Percentiles rank a stretch among this genome's conserved stretches.
Conservation (phyloP, 92 coral and sea anemone species). For the Porites divaricata region DNA sequence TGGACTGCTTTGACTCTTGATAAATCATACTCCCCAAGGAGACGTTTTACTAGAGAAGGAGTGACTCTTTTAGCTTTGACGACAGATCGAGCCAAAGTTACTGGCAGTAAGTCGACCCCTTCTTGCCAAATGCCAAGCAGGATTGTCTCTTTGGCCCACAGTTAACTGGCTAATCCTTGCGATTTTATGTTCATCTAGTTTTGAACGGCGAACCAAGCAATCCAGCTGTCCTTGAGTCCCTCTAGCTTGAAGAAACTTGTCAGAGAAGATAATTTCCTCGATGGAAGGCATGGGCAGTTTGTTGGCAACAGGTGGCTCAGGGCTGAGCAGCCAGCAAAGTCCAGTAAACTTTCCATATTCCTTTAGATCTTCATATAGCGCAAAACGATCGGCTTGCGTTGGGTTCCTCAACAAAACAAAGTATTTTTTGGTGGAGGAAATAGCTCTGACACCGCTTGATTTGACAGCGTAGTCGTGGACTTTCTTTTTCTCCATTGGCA, state of each 20-base stretch:
- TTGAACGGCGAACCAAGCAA: too few species aligned
- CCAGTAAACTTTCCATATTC: slow-evolving; percentile 54
- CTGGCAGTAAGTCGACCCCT: slow-evolving; percentile 50
- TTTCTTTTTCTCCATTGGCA: slow-evolving; percentile 48
- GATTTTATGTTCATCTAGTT: too few species aligned
- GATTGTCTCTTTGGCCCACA: slow-evolving; percentile 54
- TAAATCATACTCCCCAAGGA: too few species aligned
- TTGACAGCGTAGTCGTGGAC: neutral
- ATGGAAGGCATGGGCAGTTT: too few species aligned
- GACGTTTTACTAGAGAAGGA: slow-evolving; percentile 34
- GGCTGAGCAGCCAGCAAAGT: too few species aligned
- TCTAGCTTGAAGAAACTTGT: too few species aligned
- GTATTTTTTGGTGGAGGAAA: slow-evolving; percentile 42
- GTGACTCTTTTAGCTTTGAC: slow-evolving; percentile 52
- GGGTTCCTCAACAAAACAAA: slow-evolving; percentile 12
- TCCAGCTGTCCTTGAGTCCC: too few species aligned
- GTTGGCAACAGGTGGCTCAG: too few species aligned
- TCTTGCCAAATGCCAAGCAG: slow-evolving; percentile 49
- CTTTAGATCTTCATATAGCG: slow-evolving; percentile 25
- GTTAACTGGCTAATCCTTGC: too few species aligned
- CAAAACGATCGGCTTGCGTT: slow-evolving; percentile 12
- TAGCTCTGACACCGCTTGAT: slow-evolving; percentile 27
- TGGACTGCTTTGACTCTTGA: too few species aligned
- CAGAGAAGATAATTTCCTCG: too few species aligned
- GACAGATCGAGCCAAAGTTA: slow-evolving; percentile 48